Conservation (phyloP, 2,113 vertebrate species). For the Phalacrocorax aristotelis region DNA sequence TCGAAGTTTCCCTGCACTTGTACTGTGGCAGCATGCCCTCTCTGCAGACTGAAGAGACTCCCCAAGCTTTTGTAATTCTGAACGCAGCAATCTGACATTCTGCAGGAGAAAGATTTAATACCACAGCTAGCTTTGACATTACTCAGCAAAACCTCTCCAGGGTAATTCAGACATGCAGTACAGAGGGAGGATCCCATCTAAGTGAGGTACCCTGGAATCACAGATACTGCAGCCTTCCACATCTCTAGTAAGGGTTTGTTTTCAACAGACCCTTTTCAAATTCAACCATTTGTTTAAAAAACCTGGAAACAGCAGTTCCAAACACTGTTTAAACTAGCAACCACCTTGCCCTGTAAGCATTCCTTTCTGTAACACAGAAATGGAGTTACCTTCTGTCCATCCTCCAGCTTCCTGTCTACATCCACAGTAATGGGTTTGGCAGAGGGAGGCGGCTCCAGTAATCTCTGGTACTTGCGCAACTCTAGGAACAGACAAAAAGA, state of each 20-base stretch:
- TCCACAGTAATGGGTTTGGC: constrained; percentile 75
- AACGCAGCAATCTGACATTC: constrained; percentile 86
- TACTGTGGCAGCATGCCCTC: constrained; percentile 91
- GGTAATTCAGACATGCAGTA: neutral
- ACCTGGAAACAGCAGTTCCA: neutral
- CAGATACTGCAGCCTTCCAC: neutral
- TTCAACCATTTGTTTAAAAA: neutral
- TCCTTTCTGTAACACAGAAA: neutral
- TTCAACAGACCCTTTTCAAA: neutral
- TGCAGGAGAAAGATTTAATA: constrained; percentile 35
- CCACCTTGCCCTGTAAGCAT: neutral
- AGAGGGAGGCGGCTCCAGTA: constrained; percentile 77
- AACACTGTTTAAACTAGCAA: neutral
- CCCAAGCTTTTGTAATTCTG: constrained; percentile 83
- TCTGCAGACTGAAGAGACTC: constrained; percentile 86
- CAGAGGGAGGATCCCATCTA: neutral
- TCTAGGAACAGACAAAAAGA: constrained; percentile 68
- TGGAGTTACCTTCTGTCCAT: constrained; percentile 86
- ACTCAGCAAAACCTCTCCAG: neutral
- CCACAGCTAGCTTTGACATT: neutral
- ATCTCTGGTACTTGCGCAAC: constrained; percentile 78
- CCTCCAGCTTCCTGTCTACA: constrained; percentile 89
- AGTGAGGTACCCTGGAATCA: neutral
- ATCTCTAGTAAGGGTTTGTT: neutral
- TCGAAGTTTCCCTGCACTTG: constrained; percentile 85